Evolutionary conservation across 2,797 vertebrate species (phyloP).

Genomic region (Tachyglossus aculeatus): DNA sequence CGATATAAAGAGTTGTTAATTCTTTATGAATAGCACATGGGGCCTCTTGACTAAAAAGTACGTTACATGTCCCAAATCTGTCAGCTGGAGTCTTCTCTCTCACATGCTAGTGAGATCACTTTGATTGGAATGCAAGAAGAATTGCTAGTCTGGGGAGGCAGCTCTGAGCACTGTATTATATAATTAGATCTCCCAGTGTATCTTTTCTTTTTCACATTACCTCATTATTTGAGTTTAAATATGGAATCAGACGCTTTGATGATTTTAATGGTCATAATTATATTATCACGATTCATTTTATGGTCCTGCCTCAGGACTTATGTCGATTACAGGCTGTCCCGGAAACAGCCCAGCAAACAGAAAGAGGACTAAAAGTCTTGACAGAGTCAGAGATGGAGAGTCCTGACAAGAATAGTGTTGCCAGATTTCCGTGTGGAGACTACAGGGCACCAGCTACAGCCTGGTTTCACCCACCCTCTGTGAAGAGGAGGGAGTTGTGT

Average conservation of each 20-base stretch:
- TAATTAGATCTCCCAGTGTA: constrained; percentile 62
- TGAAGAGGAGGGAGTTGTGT: no score
- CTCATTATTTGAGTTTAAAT: constrained; percentile 59
- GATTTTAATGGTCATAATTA: constrained; percentile 75
- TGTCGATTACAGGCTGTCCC: constrained; percentile 74
- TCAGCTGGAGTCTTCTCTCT: constrained; percentile 78
- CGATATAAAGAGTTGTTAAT: constrained; percentile 73
- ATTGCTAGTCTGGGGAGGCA: constrained; percentile 55
- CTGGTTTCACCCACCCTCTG: no score
- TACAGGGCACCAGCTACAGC: no score
- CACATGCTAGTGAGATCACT: constrained; percentile 77
- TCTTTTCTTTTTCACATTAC: constrained; percentile 41
- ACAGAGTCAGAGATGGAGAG: constrained; percentile 17
- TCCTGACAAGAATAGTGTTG: constrained; percentile 28
- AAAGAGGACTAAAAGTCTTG: constrained; percentile 60
- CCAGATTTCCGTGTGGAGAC: no score
- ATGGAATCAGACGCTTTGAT: constrained; percentile 79
- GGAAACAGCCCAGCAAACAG: constrained; percentile 51
- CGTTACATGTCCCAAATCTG: constrained; percentile 75
- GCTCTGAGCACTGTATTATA: constrained; percentile 61
- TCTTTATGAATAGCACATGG: constrained; percentile 78
- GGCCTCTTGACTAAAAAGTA: constrained; percentile 79
- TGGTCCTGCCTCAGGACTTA: constrained; percentile 80
- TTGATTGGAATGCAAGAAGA: constrained; percentile 73
- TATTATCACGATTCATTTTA: constrained; percentile 78